These are phyloP conservation scores for Halichondria panicea DNA, from an alignment of 37 sponge, comb jelly and placozoan species.

Conservation along the genomic window DNA sequence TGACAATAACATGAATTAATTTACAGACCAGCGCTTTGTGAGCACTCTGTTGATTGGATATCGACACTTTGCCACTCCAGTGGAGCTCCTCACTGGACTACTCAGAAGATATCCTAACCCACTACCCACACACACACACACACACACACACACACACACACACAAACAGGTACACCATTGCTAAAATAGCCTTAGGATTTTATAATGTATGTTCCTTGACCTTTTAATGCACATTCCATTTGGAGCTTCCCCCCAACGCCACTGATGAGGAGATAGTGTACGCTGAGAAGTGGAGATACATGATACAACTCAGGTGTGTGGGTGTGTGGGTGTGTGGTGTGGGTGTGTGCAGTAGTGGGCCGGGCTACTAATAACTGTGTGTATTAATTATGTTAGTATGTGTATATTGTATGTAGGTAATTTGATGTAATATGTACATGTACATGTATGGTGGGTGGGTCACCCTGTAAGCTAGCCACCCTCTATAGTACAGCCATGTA, in stretches of 20 bases:
- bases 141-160: neutral
- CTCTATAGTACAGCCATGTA: no score
- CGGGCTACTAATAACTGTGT: no score
- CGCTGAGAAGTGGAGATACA: constrained; percentile 78
- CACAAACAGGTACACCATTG: no score
- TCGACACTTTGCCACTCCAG: constrained; percentile 59
- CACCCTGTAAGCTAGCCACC: no score
- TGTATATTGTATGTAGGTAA: no score
- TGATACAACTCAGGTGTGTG: constrained; percentile 68
- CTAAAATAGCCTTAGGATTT: neutral
- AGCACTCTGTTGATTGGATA: constrained; percentile 69
- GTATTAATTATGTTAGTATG: no score
- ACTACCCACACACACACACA: neutral
- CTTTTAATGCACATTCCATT: constrained; percentile 42
- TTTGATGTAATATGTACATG: no score
- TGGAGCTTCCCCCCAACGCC: constrained; percentile 62
- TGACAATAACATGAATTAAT: neutral
- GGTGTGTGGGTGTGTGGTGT: neutral
- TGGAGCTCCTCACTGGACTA: constrained; percentile 49
- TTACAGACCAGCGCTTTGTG: constrained; percentile 59
- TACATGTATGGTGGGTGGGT: no score
- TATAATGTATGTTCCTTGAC: constrained; percentile 38
- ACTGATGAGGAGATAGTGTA: constrained; percentile 65
- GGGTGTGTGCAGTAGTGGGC: neutral
- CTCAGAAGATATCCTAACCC: constrained; percentile 66